phyloP scores from a whole-genome alignment of 2,113 vertebrate genomes.

The Sander lucioperca region DNA sequence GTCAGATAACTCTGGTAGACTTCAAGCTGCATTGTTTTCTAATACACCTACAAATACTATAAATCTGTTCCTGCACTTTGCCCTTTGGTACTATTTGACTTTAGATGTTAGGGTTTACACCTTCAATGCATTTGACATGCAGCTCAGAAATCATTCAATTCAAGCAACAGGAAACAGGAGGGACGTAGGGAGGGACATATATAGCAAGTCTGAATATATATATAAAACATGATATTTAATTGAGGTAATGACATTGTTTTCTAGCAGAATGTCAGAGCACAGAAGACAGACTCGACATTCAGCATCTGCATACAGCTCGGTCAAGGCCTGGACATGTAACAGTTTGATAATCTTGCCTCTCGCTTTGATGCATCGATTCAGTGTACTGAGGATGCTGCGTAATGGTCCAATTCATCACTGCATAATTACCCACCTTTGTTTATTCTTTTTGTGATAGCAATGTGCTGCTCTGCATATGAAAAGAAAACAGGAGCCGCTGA shows the following conservation, averaged over 20 bases:
- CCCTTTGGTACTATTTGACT: constrained; percentile 34
- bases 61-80: constrained; percentile 51
- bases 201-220: background rate
- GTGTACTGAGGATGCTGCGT: constrained; percentile 3
- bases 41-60: constrained; percentile 33
- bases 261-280: background rate
- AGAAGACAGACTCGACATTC: background rate
- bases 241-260: background rate
- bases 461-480: constrained; percentile 65
- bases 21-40: constrained; percentile 61
- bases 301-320: constrained; percentile 12
- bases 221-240: background rate
- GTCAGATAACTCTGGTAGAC: constrained; percentile 48
- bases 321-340: constrained; percentile 61
- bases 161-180: background rate
- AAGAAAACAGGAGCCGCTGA: constrained; percentile 55
- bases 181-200: too few relatives aligned
- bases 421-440: constrained; percentile 52
- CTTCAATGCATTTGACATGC: constrained; percentile 17
- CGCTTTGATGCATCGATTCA: constrained; percentile 20
- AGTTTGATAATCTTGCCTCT: constrained; percentile 30
- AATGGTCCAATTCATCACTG: constrained; percentile 72
- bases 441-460: constrained; percentile 37
- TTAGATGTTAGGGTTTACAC: constrained; percentile 13
- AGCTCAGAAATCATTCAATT: background rate